Evolutionary conservation across 1,140 invertebrate species (phyloP).

Genomic region (Drosophila tristis): DNA sequence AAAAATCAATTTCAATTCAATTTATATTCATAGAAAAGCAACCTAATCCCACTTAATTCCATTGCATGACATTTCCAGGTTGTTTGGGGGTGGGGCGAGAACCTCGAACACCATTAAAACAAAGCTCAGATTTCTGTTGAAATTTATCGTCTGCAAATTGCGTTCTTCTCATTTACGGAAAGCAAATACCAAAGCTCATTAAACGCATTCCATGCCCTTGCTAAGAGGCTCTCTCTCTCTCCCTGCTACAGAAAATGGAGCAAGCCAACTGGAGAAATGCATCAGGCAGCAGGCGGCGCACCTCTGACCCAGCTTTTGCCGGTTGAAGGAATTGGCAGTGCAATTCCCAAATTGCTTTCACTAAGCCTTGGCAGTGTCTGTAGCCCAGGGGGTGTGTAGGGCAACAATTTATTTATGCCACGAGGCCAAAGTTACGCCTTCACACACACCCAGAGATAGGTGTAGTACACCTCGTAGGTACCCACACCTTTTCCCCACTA

Average conservation of each 20-base stretch:
- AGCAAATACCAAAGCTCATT: conserved; percentile 41
- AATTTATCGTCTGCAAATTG: conserved; percentile 35
- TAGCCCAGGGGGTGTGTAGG: neutral
- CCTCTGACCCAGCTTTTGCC: neutral
- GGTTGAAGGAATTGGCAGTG: conserved; percentile 11
- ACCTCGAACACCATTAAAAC: neutral
- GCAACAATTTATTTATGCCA: conserved; percentile 42
- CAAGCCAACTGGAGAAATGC: conserved; percentile 41
- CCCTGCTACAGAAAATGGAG: conserved; percentile 28
- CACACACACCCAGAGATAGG: conserved; percentile 6
- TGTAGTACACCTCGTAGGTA: neutral
- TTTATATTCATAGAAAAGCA: no score
- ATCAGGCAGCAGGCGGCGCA: conserved; percentile 20
- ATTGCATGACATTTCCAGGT: no score
- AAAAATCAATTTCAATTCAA: conserved; percentile 29
- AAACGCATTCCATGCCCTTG: neutral
- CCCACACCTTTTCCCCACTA: conserved; percentile 11
- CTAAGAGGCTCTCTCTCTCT: neutral
- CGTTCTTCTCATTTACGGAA: conserved; percentile 15
- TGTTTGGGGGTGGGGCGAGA: no score
- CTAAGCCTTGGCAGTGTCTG: conserved; percentile 11
- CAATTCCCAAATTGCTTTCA: conserved; percentile 51
- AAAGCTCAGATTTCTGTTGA: conserved; percentile 22
- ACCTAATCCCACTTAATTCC: conserved; percentile 15
- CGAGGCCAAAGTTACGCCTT: conserved; percentile 13